Base-by-base conservation (phyloP, 1,140 invertebrate species). In the Linepithema humile region DNA sequence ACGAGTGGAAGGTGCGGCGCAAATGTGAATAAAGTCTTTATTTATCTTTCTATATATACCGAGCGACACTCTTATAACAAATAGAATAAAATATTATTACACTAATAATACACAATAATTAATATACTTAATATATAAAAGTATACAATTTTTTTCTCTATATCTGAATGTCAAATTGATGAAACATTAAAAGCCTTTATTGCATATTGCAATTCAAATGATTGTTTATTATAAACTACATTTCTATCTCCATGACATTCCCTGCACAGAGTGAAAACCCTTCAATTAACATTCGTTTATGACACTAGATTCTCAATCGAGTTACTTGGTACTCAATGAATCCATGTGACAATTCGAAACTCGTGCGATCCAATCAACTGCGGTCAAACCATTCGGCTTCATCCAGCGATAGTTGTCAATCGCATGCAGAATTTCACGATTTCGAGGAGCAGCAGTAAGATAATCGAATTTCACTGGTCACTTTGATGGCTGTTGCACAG, bases 391-490 rank as follows among this genome's bases (percentile, higher is more conserved):
- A n/a, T 17, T 70, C n/a, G 35, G 75, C 32, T 43, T 55, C 48
- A 55, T 40, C 12, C 64, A 50, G 26, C 64, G 38, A 43, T n/a
- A 9, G 45, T 80, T 55, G 50, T 70, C 75, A 69, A 80, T 43
- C 48, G 75, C 50, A 50, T 17, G 48, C 48, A 70, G 60, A 80
- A 70, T 60, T 80, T 70, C 48, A n/a, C 35, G 17, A 80, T 80
- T 80, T 23, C n/a, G n/a, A 35, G 48, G 23, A 55, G 64, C 29
- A 38, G 75, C 23, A 26, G 48, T 20, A 70, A 70, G 75, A 80
- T 80, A 70, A 80, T 80, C 48, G 50, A 80, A 80, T 80, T 80
- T 70, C 50, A 9, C 48, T 29, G 75, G 75, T 70, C 75, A 80
- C 75, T 80, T 80, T 29, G 75, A 80, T 70, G 64, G n/a, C 35